phyloP scores from a whole-genome alignment of 2,888 invertebrate species.

The Tinea trinotella region DNA sequence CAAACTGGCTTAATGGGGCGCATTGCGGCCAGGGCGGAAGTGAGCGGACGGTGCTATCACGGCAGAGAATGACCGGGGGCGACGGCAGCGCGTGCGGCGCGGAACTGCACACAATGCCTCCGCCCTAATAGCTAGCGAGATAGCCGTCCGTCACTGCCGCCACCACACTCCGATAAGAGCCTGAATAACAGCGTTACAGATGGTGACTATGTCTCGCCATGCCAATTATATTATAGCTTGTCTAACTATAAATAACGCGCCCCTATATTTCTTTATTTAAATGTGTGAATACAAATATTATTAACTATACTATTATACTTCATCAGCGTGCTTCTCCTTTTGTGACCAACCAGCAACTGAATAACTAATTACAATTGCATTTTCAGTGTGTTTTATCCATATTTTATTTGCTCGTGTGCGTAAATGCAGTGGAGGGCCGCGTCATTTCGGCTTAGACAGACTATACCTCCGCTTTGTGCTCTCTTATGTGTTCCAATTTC shows the following conservation, averaged over 20 bases:
- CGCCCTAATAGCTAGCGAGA: constrained; percentile 21
- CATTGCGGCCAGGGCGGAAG: constrained; percentile 16
- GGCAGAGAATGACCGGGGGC: constrained; percentile 23
- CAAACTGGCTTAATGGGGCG: constrained; percentile 28
- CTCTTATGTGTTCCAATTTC: neutral
- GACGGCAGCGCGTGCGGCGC: constrained; percentile 21
- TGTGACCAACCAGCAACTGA: no score
- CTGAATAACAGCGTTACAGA: constrained; percentile 21
- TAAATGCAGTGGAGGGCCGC: no score
- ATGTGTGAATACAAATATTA: no score
- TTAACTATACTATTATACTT: no score
- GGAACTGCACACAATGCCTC: constrained; percentile 22
- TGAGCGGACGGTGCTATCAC: constrained; percentile 15
- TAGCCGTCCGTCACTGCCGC: constrained; percentile 22
- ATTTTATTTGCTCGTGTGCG: no score
- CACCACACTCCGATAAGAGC: constrained; percentile 19
- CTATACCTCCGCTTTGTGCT: constrained; percentile 17
- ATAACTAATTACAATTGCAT: no score
- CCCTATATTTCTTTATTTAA: no score
- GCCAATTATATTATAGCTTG: no score
- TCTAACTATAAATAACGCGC: no score
- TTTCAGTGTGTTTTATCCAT: no score
- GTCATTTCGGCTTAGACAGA: no score
- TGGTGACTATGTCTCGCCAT: constrained; percentile 24
- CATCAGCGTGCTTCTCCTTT: no score